phyloP scores from a whole-genome alignment of 2,797 vertebrate genomes.

The Hemibagrus guttatus region DNA sequence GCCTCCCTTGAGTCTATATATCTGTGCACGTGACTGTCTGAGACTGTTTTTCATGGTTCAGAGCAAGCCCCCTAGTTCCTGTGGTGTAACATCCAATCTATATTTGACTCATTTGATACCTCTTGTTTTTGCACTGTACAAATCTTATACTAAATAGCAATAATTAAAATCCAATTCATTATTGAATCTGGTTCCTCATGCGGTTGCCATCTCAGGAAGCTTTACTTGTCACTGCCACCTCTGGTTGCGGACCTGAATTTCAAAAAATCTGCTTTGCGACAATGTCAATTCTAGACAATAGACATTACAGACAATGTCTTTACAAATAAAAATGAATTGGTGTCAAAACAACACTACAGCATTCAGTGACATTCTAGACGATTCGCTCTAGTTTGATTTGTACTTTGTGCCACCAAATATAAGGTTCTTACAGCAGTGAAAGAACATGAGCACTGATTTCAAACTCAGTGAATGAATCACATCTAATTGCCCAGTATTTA shows the following conservation, averaged over 20 bases:
- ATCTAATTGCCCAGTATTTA: conserved; percentile 6
- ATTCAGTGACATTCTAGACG: not conserved
- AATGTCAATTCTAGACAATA: not conserved
- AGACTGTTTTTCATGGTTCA: not conserved
- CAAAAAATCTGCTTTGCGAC: not conserved
- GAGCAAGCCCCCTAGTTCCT: not conserved
- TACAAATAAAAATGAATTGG: not conserved
- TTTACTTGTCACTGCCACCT: too few species aligned
- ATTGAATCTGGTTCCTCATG: not conserved
- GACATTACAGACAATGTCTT: not conserved
- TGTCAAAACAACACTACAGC: not conserved
- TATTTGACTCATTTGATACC: not conserved
- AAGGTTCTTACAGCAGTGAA: not conserved
- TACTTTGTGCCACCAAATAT: not conserved
- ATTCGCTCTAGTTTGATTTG: not conserved
- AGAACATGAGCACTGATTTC: not conserved
- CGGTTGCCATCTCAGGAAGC: not conserved
- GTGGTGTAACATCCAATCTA: not conserved
- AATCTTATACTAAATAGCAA: not conserved
- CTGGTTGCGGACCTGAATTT: not conserved
- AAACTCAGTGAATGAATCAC: not conserved
- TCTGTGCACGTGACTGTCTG: conserved; percentile 5
- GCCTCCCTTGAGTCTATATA: conserved; percentile 7
- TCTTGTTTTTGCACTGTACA: not conserved
- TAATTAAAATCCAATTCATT: not conserved